Conservation (phyloP, 2,113 vertebrate species). For the Silurus meridionalis region DNA sequence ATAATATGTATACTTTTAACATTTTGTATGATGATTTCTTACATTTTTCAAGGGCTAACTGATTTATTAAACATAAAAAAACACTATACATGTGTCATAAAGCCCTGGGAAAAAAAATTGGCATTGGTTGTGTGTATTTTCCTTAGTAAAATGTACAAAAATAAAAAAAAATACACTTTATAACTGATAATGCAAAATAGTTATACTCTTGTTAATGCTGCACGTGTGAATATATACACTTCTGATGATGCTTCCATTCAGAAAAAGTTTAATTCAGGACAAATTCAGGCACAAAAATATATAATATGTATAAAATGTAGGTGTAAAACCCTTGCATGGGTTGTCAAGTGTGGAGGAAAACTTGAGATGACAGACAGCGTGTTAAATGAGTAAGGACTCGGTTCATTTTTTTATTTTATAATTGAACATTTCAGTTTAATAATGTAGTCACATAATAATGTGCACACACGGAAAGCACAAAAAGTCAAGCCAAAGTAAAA, state of each 20-base stretch:
- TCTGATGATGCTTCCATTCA: not conserved
- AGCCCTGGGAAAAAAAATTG: not conserved
- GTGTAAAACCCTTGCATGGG: too few relatives aligned
- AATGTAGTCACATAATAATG: too few relatives aligned
- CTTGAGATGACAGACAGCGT: too few relatives aligned
- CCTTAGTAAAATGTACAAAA: not conserved
- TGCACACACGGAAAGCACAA: too few relatives aligned
- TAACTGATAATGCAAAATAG: not conserved
- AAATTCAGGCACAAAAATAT: not conserved
- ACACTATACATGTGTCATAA: not conserved
- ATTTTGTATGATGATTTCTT: not conserved
- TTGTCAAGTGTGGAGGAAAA: too few relatives aligned
- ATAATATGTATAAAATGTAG: not conserved
- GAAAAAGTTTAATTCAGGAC: not conserved
- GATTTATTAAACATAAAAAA: not conserved
- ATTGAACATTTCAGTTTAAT: too few relatives aligned
- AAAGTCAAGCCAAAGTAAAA: too few relatives aligned
- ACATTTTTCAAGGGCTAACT: not conserved
- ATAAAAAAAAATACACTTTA: too few relatives aligned
- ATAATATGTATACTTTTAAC: not conserved
- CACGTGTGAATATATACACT: not conserved
- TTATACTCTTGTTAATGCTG: not conserved
- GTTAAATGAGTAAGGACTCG: too few relatives aligned
- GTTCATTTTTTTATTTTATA: too few relatives aligned
- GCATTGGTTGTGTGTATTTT: not conserved